These are phyloP conservation scores for Chanos chanos DNA, from an alignment of 2,797 vertebrate species.

Conservation along the genomic window DNA sequence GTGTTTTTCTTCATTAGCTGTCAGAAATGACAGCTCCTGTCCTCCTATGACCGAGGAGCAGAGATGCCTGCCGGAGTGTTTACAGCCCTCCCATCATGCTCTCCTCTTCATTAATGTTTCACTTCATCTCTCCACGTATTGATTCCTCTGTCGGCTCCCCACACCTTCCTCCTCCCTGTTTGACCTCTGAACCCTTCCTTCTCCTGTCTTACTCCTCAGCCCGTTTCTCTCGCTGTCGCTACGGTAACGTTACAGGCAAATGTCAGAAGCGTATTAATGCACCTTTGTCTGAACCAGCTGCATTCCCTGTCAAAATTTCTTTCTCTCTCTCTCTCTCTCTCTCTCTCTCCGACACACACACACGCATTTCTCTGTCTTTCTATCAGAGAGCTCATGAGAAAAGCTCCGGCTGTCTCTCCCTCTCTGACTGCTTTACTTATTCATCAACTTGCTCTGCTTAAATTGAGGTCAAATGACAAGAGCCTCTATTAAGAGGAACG, in stretches of 20 bases:
- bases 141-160: conserved; percentile 45
- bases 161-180: conserved; percentile 51
- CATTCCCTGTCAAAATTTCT: conserved; percentile 64
- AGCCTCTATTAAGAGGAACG: conserved; percentile 43
- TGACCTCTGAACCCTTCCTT: conserved; percentile 52
- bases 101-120: conserved; percentile 23
- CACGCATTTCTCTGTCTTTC: too few relatives aligned
- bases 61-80: conserved; percentile 12
- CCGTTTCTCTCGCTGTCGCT: conserved; percentile 50
- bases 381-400: too few relatives aligned
- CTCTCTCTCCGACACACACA: conserved; percentile 49
- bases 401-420: conserved; percentile 4
- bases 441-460: conserved; percentile 59
- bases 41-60: conserved; percentile 17
- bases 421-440: conserved; percentile 59
- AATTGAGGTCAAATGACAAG: conserved; percentile 51
- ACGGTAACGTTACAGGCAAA: conserved; percentile 55
- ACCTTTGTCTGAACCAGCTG: conserved; percentile 63
- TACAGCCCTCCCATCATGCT: neutral
- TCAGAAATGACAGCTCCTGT: conserved; percentile 4
- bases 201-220: conserved; percentile 39
- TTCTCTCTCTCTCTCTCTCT: conserved; percentile 61
- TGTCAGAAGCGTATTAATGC: conserved; percentile 62
- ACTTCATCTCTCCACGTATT: conserved; percentile 23
- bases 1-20: too few relatives aligned